Evolutionary conservation across 2,888 invertebrate species (phyloP), one percentile per base, ranked within the genome.

Genomic region (Tryphoninae sp.): DNA sequence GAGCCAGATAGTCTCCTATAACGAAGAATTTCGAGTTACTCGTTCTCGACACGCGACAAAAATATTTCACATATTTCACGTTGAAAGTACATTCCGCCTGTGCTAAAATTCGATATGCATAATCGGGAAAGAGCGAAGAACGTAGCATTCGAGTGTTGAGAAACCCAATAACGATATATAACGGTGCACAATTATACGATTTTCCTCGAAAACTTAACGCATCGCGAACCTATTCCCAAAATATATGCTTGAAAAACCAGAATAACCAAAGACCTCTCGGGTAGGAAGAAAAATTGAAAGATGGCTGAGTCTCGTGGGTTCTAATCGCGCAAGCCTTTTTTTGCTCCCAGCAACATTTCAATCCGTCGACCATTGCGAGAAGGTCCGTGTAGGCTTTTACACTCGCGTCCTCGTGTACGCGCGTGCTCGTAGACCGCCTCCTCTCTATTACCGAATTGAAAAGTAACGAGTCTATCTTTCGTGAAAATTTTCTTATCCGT

Each of bases 281-380:
- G 16, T 55, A 9, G 8, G 19, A 9, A 9, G 2, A 19, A 55
- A 55, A 16, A 19, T 55, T 8, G 55, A 49, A 78, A 78, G 22
- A 71, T 78, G 78, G 64, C 71, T 65, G 11, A 58, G 55, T 40
- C 58, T 58, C 49, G 49, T 23, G 8, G 69, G 33, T 78, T 19
- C 2, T 77, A 77, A 71, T 49, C 26, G 9, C 33, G 33, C 11
- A 26, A 42, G 11, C 23, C 13, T 40, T 11, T n/a, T 42, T 4
- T 22, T 51, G 33, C 33, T 40, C 11, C 4, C 69, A 51, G 2
- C 55, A n/a, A 64, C 13, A 64, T 42, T 19, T 64, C 11, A 26
- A 26, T 40, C 19, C 3, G 55, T 19, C 9, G 9, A 19, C 51
- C 33, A 33, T 33, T 33, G 33, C 33, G 33, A 33, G 33, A 33